Conservation (phyloP, 2,888 invertebrate genomes). For the Hofmannophila pseudospretella region DNA sequence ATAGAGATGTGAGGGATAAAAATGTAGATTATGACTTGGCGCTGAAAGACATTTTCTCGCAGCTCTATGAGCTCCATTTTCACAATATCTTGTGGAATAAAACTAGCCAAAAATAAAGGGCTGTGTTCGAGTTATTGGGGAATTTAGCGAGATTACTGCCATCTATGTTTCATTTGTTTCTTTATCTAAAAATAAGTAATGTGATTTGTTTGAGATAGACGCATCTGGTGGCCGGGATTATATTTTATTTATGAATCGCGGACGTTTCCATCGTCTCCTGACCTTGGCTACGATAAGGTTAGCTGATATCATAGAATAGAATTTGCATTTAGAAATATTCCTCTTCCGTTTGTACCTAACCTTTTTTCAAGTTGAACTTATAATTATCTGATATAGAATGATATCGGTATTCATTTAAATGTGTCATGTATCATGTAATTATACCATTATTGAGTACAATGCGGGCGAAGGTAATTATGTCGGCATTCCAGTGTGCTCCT, state of each 20-base stretch:
- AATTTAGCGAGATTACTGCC: slow-evolving; percentile 39
- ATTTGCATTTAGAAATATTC: slow-evolving; percentile 21
- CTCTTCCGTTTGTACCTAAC: not conserved
- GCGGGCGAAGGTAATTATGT: slow-evolving; percentile 47
- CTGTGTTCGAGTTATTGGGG: slow-evolving; percentile 30
- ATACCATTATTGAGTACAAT: slow-evolving; percentile 47
- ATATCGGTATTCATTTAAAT: slow-evolving; percentile 22
- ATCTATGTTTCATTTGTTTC: slow-evolving; percentile 36
- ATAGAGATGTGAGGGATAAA: slow-evolving; percentile 36
- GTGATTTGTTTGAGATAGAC: slow-evolving; percentile 25
- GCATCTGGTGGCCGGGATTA: slow-evolving; percentile 36
- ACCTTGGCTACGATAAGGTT: slow-evolving; percentile 32
- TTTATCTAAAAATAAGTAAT: slow-evolving; percentile 35
- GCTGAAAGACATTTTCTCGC: slow-evolving; percentile 26
- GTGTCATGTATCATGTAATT: slow-evolving; percentile 51
- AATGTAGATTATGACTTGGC: slow-evolving; percentile 39
- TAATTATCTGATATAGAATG: slow-evolving; percentile 24
- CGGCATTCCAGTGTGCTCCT: slow-evolving; percentile 36
- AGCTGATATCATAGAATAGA: slow-evolving; percentile 25
- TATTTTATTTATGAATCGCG: slow-evolving; percentile 48
- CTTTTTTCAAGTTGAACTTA: not conserved
- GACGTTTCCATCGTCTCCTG: slow-evolving; percentile 31
- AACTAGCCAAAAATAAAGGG: slow-evolving; percentile 36
- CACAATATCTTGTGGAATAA: slow-evolving; percentile 38
- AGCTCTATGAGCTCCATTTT: slow-evolving; percentile 21